Conservation (phyloP, 2,888 invertebrate species). For the Drosophila seclusa region DNA sequence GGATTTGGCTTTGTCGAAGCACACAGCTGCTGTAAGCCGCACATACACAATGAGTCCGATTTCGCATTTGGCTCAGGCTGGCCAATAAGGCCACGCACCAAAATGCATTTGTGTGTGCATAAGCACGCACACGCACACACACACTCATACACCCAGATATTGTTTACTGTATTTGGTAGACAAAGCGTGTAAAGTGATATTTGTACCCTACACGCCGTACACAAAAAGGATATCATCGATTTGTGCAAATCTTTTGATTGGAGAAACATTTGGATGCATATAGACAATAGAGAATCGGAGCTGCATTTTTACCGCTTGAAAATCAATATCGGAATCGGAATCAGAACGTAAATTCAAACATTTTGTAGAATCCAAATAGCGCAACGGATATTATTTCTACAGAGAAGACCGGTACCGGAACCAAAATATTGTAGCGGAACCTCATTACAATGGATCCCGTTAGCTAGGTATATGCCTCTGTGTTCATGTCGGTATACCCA, state of each 20-base stretch:
- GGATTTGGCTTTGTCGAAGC: conserved; percentile 17
- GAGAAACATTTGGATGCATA: neutral
- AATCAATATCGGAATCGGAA: neutral
- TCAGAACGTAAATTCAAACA: neutral
- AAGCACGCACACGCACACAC: conserved; percentile 12
- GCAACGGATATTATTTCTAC: too few relatives aligned
- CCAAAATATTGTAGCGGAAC: too few relatives aligned
- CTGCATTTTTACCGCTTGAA: neutral
- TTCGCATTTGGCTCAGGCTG: conserved; percentile 37
- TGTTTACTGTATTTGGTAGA: conserved; percentile 10
- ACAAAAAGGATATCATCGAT: neutral
- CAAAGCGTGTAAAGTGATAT: conserved; percentile 60
- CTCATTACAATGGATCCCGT: neutral
- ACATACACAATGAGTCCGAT: conserved; percentile 62
- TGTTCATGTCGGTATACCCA: neutral
- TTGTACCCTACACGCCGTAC: conserved; percentile 31
- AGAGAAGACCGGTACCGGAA: too few relatives aligned
- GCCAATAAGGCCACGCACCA: conserved; percentile 40
- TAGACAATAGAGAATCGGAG: neutral
- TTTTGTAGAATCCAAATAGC: too few relatives aligned
- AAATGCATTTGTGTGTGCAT: conserved; percentile 51
- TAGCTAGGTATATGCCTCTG: neutral
- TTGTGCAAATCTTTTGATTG: neutral
- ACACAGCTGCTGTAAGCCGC: conserved; percentile 60
- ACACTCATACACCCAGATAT: conserved; percentile 20